Evolutionary conservation across 2,797 vertebrate genomes (phyloP), one percentile per base, ranked within the genome.

Genomic region (Oceanodroma leucorhoa): DNA sequence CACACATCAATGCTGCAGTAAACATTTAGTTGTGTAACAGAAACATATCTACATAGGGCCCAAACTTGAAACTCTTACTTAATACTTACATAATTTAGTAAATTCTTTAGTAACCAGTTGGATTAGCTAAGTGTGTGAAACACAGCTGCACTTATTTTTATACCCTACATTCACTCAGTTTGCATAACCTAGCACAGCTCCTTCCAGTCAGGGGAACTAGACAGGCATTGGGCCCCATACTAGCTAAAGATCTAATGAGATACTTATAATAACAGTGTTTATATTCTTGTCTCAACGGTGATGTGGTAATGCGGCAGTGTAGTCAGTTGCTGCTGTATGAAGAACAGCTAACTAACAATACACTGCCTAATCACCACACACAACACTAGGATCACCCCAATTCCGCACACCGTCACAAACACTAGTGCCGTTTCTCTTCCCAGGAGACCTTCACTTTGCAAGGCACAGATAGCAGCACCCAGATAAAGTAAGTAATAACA

Each of bases 331-430:
- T 98, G 97, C 93, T 95, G 53, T 60, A 51, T 41, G 34, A 64
- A 81, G 60, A 91, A 78, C 97, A 98, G 97, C 94, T 96, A 98
- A 97, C 97, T 97, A 97, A 97, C 92, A 97, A 34, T 96, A 96
- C 95, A 97, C 96, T 98, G 96, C 97, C 97, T 96, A 30, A 97
- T 96, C 94, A 97, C 84, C 97, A 94, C 97, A 97, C 75, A 46
- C 87, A 84, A 1, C 36, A 21, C 10, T 3, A 54, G 34, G 40
- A 51, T 26, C 30, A 19, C 18, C 3, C 4, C 4, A 12, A 2
- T 40, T 30, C 50, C 85, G 46, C 51, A 66, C 34, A 6, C 43
- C 22, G 27, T 69, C 57, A 40, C 36, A 82, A 34, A 8, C 15
- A 21, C 8, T 5, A 18, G 10, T 14, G 8, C 11, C 18, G 9